Evolutionary conservation across 1,140 invertebrate species (phyloP).

Genomic region (Archivesica marissinica): DNA sequence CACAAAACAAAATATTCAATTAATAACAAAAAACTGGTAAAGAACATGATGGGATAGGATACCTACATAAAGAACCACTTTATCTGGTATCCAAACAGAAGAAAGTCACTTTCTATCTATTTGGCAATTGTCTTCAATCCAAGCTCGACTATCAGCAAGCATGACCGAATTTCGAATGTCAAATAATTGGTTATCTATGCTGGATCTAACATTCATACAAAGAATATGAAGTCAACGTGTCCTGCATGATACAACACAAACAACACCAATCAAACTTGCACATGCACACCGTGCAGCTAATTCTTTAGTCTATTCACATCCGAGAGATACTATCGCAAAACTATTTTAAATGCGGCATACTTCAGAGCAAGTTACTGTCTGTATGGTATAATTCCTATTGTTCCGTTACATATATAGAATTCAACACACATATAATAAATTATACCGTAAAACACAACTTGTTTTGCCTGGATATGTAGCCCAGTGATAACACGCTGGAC

Average conservation of each 20-base stretch:
- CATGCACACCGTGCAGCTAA: neutral
- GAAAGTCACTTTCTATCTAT: neutral
- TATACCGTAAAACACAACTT: no score
- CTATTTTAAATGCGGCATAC: no score
- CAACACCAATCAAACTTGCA: neutral
- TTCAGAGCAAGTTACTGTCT: no score
- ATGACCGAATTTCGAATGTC: neutral
- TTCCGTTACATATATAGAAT: no score
- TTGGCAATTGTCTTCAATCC: neutral
- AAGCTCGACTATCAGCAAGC: neutral
- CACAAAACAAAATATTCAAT: conserved; percentile 2
- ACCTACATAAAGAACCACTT: neutral
- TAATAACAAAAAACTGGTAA: neutral
- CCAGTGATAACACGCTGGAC: no score
- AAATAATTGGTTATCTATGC: neutral
- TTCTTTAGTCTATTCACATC: neutral
- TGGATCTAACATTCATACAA: neutral
- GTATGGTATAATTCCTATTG: no score
- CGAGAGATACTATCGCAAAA: no score
- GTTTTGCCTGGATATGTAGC: no score
- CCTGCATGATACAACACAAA: neutral
- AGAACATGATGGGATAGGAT: neutral
- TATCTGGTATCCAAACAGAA: neutral
- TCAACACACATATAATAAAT: no score
- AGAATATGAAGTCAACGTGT: neutral